Evolutionary conservation across 2,113 vertebrate species (phyloP).

Genomic region (Pygoscelis adeliae): DNA sequence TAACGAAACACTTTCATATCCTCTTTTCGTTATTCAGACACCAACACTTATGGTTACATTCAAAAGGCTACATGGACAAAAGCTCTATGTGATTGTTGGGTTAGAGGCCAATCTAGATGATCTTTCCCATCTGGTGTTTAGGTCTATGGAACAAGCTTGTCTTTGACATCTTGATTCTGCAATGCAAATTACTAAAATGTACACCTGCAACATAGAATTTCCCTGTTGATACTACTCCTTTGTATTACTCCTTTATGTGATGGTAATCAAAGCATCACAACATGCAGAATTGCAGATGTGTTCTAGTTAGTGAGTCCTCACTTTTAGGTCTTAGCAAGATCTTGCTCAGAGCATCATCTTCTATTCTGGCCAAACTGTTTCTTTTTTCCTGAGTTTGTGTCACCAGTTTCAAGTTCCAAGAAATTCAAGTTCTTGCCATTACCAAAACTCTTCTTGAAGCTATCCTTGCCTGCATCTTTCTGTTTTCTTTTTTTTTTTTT

Average conservation of each 20-base stretch:
- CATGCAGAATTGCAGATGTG: not conserved
- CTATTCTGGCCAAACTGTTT: not conserved
- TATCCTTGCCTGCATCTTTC: not conserved
- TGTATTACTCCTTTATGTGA: not conserved
- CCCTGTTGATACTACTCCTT: not conserved
- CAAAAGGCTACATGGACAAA: not conserved
- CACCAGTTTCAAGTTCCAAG: not conserved
- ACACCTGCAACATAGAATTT: not conserved
- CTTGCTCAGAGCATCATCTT: not conserved
- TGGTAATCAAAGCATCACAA: not conserved
- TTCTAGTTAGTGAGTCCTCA: not conserved
- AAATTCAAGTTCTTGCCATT: not conserved
- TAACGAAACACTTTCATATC: not conserved
- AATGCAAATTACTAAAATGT: not conserved
- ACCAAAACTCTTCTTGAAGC: not conserved
- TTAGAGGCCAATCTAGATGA: not conserved
- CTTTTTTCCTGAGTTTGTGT: not conserved
- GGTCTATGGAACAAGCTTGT: not conserved
- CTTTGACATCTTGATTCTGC: not conserved
- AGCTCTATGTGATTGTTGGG: not conserved
- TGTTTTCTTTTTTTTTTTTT: fast-evolving
- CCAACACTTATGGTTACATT: not conserved
- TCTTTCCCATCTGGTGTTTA: not conserved
- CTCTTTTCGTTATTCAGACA: not conserved
- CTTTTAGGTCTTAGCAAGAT: not conserved